Percentiles rank a stretch among this genome's conserved stretches.
Evolutionary conservation across 2,888 invertebrate genomes (phyloP).

Genomic region (Dryobota labecula): DNA sequence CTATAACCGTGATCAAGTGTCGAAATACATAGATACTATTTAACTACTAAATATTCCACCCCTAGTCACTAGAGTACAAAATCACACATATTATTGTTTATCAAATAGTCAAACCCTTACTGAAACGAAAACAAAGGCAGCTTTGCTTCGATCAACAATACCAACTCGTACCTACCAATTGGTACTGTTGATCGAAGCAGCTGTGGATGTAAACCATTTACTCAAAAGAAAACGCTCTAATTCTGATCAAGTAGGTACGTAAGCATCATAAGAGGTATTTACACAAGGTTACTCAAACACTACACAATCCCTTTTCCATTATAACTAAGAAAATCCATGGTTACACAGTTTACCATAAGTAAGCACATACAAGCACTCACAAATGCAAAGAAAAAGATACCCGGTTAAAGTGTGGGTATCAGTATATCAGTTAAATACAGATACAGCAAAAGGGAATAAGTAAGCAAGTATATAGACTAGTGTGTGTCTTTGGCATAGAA

Average conservation of each 20-base stretch:
- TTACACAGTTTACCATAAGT: constrained; percentile 2
- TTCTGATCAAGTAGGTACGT: neutral
- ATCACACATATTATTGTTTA: neutral
- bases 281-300: neutral
- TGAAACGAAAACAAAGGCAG: neutral
- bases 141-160: no score
- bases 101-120: neutral
- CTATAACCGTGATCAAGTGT: constrained; percentile 7
- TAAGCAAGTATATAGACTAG: no score
- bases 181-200: no score
- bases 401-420: neutral
- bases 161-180: no score
- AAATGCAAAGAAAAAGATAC: constrained; percentile 9
- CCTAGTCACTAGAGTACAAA: neutral
- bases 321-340: neutral
- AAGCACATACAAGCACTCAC: constrained; percentile 19
- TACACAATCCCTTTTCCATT: neutral
- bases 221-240: neutral
- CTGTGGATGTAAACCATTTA: neutral
- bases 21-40: neutral
- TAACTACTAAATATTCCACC: neutral
- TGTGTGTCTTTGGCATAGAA: no score
- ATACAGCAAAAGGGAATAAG: no score
- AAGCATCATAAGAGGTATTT: neutral
- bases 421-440: no score